phyloP scores from a whole-genome alignment of 2,797 vertebrate species.

The Ctenopoma kingsleyae region DNA sequence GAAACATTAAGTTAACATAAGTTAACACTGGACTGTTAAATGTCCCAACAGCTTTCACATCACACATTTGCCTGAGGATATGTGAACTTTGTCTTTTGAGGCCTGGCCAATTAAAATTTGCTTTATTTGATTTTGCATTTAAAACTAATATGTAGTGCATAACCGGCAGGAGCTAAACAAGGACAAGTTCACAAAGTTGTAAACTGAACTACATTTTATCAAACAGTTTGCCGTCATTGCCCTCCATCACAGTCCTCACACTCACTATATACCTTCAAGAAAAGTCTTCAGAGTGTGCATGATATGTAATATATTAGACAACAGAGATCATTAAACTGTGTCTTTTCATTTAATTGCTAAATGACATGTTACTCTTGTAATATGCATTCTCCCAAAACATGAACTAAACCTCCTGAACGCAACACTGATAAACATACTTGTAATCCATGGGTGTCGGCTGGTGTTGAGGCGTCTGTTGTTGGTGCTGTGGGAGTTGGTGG shows the following conservation, averaged over 20 bases:
- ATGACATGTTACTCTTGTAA: background rate
- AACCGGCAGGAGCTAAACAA: background rate
- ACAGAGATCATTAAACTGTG: background rate
- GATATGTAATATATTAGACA: too few species aligned
- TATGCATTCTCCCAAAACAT: background rate
- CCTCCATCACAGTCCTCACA: too few species aligned
- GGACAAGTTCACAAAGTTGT: background rate
- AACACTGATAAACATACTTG: conserved; percentile 87
- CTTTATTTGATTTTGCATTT: background rate
- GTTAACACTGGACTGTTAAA: background rate
- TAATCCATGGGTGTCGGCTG: conserved; percentile 96
- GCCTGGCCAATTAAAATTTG: background rate
- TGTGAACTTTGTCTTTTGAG: background rate
- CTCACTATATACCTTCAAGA: too few species aligned
- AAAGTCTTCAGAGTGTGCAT: too few species aligned
- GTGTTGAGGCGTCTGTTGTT: conserved; percentile 85
- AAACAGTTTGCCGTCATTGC: too few species aligned
- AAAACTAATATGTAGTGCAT: background rate
- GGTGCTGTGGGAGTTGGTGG: conserved; percentile 82
- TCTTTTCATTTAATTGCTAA: background rate
- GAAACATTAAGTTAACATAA: background rate
- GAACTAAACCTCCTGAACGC: conserved; percentile 3
- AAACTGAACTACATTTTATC: too few species aligned
- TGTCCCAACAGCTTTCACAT: background rate
- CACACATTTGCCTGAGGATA: background rate